A percentile compares a stretch with the other conserved stretches of the same genome.
Evolutionary conservation across 2,888 invertebrate genomes (phyloP).

Genomic region (Agrilus cyanescens): DNA sequence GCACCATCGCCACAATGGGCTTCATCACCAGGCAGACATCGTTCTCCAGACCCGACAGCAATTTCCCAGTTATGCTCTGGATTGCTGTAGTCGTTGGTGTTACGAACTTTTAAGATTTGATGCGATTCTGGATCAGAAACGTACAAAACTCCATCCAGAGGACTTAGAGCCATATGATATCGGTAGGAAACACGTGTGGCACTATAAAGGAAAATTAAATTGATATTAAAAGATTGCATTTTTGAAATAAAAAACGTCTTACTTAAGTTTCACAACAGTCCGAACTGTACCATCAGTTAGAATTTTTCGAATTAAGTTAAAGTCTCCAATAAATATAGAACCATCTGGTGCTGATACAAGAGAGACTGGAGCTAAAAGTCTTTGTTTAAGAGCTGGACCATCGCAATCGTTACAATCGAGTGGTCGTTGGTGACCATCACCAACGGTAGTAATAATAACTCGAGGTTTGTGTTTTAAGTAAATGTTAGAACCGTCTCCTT

Average conservation of each 20-base stretch:
- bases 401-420: constrained; percentile 73
- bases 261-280: constrained; percentile 73
- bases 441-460: constrained; percentile 83
- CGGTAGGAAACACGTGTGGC: constrained; percentile 90
- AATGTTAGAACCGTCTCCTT: constrained; percentile 93
- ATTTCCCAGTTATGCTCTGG: constrained; percentile 92
- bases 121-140: constrained; percentile 94
- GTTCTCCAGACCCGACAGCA: constrained; percentile 87
- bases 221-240: constrained; percentile 2
- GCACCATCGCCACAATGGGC: constrained; percentile 95
- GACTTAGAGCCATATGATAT: constrained; percentile 93
- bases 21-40: constrained; percentile 86
- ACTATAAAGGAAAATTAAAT: constrained; percentile 40
- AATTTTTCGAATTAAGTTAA: constrained; percentile 82
- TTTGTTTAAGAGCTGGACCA: constrained; percentile 66
- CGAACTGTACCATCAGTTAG: constrained; percentile 72
- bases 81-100: constrained; percentile 69
- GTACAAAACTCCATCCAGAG: constrained; percentile 85
- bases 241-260: constrained; percentile 32
- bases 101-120: constrained; percentile 80
- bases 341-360: constrained; percentile 87
- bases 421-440: constrained; percentile 80
- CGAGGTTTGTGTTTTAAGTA: constrained; percentile 88
- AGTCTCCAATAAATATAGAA: constrained; percentile 89
- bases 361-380: constrained; percentile 85